Conservation (phyloP, 2,797 vertebrate genomes). For the Scomberomorus guttatus region DNA sequence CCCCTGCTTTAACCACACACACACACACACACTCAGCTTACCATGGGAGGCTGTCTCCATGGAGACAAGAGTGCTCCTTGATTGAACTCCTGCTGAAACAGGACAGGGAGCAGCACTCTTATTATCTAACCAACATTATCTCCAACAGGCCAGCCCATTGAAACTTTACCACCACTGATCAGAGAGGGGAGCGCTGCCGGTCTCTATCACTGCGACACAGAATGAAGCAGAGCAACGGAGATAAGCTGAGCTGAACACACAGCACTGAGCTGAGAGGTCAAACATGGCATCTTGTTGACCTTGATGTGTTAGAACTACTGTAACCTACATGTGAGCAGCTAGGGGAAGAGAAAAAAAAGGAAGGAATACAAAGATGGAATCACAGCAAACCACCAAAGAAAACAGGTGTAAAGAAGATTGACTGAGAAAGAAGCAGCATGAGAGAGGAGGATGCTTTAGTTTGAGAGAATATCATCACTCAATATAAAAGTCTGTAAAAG, state of each 20-base stretch:
- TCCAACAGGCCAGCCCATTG: conserved; percentile 30
- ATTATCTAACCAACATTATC: conserved; percentile 54
- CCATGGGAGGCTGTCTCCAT: conserved; percentile 72
- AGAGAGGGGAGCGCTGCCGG: conserved; percentile 1
- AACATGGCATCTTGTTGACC: conserved; percentile 61
- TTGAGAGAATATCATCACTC: background rate
- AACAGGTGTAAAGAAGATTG: background rate
- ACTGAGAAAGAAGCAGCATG: background rate
- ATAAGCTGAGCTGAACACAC: conserved; percentile 35
- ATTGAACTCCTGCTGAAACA: conserved; percentile 50
- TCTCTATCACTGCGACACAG: conserved; percentile 26
- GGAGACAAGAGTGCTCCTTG: conserved; percentile 68
- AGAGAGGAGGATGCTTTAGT: background rate
- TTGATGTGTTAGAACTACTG: conserved; percentile 30
- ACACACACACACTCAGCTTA: conserved; percentile 41
- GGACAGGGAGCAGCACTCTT: conserved; percentile 22
- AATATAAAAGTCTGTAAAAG: background rate
- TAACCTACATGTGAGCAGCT: conserved; percentile 19
- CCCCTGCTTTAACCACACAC: conserved; percentile 47
- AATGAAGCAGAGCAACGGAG: conserved; percentile 8
- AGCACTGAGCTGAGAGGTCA: conserved; percentile 36
- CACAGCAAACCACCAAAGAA: background rate
- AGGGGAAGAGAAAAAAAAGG: background rate
- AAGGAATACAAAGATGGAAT: background rate
- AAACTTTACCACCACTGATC: conserved; percentile 42